A percentile compares a stretch with the other conserved stretches of the same genome.
Conservation (phyloP, 2,113 vertebrate species). For the Phyllostomus discolor region DNA sequence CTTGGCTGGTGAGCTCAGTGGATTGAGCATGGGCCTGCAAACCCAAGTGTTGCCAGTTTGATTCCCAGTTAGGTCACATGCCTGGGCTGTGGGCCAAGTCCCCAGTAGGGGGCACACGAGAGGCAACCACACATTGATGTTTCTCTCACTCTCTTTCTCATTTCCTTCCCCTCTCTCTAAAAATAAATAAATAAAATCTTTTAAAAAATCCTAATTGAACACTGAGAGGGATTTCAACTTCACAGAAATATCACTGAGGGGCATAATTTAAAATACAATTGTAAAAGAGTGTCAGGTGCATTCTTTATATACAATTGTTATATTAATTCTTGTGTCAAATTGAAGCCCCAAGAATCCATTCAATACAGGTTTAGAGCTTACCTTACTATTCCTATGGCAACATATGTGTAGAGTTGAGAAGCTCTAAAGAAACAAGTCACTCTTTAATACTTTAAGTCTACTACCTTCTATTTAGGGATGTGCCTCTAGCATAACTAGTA, state of each 20-base stretch:
- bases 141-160: too few relatives aligned
- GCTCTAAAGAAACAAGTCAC: not conserved
- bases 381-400: not conserved
- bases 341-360: not conserved
- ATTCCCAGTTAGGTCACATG: too few relatives aligned
- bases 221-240: not conserved
- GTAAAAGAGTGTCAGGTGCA: not conserved
- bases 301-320: not conserved
- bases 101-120: too few relatives aligned
- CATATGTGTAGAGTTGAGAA: not conserved
- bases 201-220: not conserved
- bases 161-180: too few relatives aligned
- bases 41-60: too few relatives aligned
- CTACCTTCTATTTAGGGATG: not conserved
- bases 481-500: not conserved
- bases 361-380: not conserved
- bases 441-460: not conserved
- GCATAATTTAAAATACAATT: not conserved
- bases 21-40: too few relatives aligned
- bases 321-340: not conserved
- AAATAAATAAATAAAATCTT: too few relatives aligned
- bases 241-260: not conserved
- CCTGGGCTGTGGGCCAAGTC: too few relatives aligned
- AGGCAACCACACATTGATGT: too few relatives aligned
- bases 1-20: too few relatives aligned